Base-by-base conservation (phyloP, 1,140 invertebrate species). In the Proctacanthus coquilletti region DNA sequence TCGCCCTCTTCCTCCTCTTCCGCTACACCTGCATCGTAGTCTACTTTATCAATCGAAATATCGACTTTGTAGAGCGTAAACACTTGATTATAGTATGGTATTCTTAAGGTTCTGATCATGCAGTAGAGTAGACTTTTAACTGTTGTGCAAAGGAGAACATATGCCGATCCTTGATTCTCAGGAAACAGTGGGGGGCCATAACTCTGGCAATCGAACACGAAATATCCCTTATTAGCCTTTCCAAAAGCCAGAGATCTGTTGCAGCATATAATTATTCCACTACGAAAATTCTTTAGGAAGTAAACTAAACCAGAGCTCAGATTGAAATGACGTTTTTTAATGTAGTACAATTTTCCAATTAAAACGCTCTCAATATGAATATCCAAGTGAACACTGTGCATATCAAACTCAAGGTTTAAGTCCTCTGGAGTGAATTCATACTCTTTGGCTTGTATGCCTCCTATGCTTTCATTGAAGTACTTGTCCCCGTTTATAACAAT, bases 141-240 rank as follows among this genome's bases (percentile, higher is more conserved):
- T 32, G 67, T 69, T n/a, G 67, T 64, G 35, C 68, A 71, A 46
- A 69, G 65, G 23, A 74, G 52, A 36, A 71, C 55, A 43, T 73
- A 75, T 3, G 70, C 60, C 17, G 61, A 56, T 4, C 70, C 71
- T 47, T 66, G 61, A 10, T 64, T 60, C 3, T 70, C 66, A 30
- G 62, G 56, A 52, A 72, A 74, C 47, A 74, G 53, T 0, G 71
- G 71, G 13, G 60, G 56, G 18, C 72, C 72, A 46, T 62, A 62
- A 38, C 65, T 65, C 50, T 72, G 68, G 43, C 68, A 71, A 43
- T 75, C 72, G 47, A 66, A 75, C 70, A 74, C 68, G 42, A 71
- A 74, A 45, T 72, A 75, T 6, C 71, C 71, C 4, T 47, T 47
- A 18, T 63, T 61, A 23, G 52, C 48, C 47, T 63, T 71, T 1